Percentiles rank a stretch among this genome's conserved stretches.
Conservation (phyloP, 2,797 vertebrate species). For the Micromesistius poutassou region DNA sequence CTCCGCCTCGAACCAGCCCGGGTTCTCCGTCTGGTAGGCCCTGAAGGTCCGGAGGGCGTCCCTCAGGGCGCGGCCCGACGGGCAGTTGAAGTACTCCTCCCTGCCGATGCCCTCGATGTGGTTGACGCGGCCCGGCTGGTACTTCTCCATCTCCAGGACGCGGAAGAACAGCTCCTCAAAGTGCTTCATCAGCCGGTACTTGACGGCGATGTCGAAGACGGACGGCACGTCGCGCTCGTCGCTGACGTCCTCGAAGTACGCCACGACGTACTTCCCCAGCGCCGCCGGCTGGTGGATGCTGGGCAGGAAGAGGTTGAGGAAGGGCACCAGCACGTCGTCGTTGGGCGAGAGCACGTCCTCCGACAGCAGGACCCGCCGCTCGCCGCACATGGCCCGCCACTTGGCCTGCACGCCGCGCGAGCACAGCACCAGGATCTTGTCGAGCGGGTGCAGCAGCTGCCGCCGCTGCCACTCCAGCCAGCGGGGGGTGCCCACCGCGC, state of each 20-base stretch:
- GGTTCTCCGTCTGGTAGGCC: constrained; percentile 75
- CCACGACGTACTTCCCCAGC: constrained; percentile 86
- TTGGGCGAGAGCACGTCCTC: constrained; percentile 77
- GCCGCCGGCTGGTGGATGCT: constrained; percentile 84
- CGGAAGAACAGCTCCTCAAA: constrained; percentile 92
- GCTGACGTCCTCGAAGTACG: constrained; percentile 86
- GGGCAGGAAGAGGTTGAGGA: constrained; percentile 85
- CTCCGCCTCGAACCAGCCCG: constrained; percentile 87
- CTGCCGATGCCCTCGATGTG: constrained; percentile 75
- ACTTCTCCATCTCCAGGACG: constrained; percentile 87
- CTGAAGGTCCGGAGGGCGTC: constrained; percentile 79
- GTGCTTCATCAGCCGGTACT: constrained; percentile 87
- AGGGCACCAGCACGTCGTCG: constrained; percentile 87
- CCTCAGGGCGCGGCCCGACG: constrained; percentile 76
- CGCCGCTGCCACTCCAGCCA: constrained; percentile 88
- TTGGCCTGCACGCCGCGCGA: constrained; percentile 89
- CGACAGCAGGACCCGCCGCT: constrained; percentile 67
- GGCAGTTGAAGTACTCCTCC: constrained; percentile 76
- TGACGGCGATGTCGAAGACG: constrained; percentile 80
- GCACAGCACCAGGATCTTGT: constrained; percentile 89
- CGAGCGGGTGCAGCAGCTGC: constrained; percentile 73
- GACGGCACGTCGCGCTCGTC: constrained; percentile 80
- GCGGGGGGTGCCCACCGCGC: constrained; percentile 77
- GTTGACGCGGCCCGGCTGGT: constrained; percentile 81
- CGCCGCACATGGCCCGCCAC: constrained; percentile 87